phyloP scores from a whole-genome alignment of 2,888 invertebrate genomes.

The Pyrrhosoma nymphula region DNA sequence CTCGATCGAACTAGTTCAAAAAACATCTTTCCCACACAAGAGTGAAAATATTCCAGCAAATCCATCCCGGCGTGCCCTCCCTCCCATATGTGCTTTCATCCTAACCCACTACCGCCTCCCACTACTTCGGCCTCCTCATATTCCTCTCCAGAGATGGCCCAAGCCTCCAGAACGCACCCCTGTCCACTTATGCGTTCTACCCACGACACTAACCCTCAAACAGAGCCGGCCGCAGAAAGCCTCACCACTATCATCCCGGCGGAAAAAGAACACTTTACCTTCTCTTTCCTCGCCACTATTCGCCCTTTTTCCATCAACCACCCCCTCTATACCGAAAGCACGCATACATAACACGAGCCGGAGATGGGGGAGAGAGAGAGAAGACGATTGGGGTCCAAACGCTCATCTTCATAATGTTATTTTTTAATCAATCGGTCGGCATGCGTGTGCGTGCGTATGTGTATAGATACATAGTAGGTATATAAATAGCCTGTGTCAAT shows the following conservation, averaged over 20 bases:
- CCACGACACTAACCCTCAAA: too few relatives aligned
- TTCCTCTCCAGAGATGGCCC: not conserved
- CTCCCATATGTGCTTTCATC: too few relatives aligned
- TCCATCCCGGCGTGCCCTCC: too few relatives aligned
- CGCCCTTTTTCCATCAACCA: not conserved
- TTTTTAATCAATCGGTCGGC: slow-evolving; percentile 60
- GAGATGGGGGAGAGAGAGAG: not conserved
- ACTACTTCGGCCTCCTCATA: too few relatives aligned
- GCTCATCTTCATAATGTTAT: slow-evolving; percentile 62
- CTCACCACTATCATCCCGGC: not conserved
- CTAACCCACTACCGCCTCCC: too few relatives aligned
- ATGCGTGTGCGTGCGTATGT: not conserved
- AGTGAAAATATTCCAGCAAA: too few relatives aligned
- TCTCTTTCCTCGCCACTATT: not conserved
- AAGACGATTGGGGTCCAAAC: not conserved
- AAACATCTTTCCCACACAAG: too few relatives aligned
- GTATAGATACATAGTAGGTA: not conserved
- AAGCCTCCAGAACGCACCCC: not conserved
- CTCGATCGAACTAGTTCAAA: too few relatives aligned
- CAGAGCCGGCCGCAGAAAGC: too few relatives aligned
- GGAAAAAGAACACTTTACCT: not conserved
- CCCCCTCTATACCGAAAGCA: not conserved
- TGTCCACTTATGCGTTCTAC: not conserved
- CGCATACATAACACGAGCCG: not conserved
- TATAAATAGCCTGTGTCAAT: not conserved